Evolutionary conservation across 2,113 vertebrate genomes (phyloP), one percentile per base, ranked within the genome.

Genomic region (Phyllostomus discolor): DNA sequence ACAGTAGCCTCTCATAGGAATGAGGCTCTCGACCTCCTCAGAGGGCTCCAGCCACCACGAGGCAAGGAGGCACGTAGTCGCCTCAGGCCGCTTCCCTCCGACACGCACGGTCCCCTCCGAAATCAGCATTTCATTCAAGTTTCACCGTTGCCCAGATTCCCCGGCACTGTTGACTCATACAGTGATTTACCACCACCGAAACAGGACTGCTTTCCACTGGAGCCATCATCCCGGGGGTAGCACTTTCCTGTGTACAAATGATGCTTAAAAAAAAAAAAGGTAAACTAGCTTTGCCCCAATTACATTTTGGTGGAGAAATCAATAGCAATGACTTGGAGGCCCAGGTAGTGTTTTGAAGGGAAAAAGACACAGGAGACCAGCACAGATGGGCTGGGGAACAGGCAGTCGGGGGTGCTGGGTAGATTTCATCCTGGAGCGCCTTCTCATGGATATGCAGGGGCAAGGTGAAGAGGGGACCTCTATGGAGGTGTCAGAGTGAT

Each of bases 221-320:
- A 93, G 75, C n/a, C 38, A 41, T 57, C 50, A 70, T 35, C 28
- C 16, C 19, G 35, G 10, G 8, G 3, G 4, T 33, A 31, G 17
- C 0, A 0, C 52, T 80, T 84, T 54, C 57, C 38, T 76, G 19
- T 43, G 43, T 86, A 38, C 48, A 94, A 90, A 93, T 16, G 57
- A 78, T 28, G 31, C 35, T 38, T 78, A 22, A 9, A 4, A 26
- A 50, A 70, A 78, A n/a, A 50, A 91, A 52, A 57, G 57, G 31
- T 43, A 69, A 69, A 62, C 17, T 48, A 62, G 31, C 64, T 91
- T 90, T 75, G 24, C 41, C 48, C 57, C 69, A 75, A 64, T 87
- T 80, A 22, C 33, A 31, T 72, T 93, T 94, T 91, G 17, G 35
- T 75, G 31, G 35, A 59, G 50, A 97, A 94, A 79, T 78, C 81